Evolutionary conservation across 2,797 vertebrate species (phyloP), one percentile per base, ranked within the genome.

Genomic region (Triplophysa yarkandensis): DNA sequence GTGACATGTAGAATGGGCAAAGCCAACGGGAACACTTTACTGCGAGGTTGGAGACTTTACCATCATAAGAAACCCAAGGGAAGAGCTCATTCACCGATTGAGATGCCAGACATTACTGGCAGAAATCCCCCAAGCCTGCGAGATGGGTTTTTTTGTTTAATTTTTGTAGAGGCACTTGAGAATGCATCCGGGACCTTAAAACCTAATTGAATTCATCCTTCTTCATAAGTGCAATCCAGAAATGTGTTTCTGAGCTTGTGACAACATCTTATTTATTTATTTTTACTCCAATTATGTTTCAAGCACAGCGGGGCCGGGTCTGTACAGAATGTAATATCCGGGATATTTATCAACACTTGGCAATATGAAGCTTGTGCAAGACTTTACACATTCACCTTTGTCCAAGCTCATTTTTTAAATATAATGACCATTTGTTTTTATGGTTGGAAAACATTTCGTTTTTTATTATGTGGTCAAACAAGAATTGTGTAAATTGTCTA

Each of bases 131-230:
- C 69, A 55, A 25, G 43, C 32, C 55, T 67, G 62, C 2, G 14
- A 25, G 25, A 58, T 57, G 23, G 14, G 7, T 14, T 75, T 61
- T 62, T 44, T 19, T 13, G 11, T 28, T 21, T n/a, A n/a, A n/a
- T n/a, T 48, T 23, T 19, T 32, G 30, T 23, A 46, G 50, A 63
- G 55, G 21, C 61, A 55, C 25, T 65, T 27, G 23, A 39, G 34
- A 41, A 61, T 68, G 25, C 44, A 41, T 28, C 13, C 6, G 74
- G 63, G 57, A 69, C 27, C 25, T 43, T 21, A 62, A 30, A 32
- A 7, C 32, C 57, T 69, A 75, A 79, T 70, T 74, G 66, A 79
- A 75, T 60, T 74, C 60, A 68, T 68, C 52, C 34, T 58, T 60
- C 71, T 75, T 75, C 77, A 63, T 67, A 65, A 65, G 34, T 61